Conservation (phyloP, 2,888 invertebrate genomes). For the Pachydiplax longipennis region DNA sequence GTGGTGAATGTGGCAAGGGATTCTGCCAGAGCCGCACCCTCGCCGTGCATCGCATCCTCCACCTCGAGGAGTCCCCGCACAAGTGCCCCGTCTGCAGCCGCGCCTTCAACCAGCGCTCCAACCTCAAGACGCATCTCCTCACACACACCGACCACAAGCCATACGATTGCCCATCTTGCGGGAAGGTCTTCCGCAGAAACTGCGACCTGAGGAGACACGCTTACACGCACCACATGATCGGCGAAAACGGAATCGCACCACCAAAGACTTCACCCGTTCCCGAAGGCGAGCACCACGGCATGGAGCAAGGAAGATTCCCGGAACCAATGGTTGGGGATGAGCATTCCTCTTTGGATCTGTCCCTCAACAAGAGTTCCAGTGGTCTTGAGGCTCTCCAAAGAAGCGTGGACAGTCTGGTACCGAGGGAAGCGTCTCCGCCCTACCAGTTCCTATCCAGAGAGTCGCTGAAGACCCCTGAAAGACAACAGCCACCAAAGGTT, state of each 20-base stretch:
- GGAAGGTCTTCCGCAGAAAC: constrained; percentile 88
- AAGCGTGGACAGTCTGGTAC: constrained; percentile 20
- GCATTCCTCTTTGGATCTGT: constrained; percentile 17
- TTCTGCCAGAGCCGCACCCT: constrained; percentile 96
- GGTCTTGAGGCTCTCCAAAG: constrained; percentile 10
- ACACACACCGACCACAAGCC: constrained; percentile 92
- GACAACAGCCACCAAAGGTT: not conserved
- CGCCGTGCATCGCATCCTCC: constrained; percentile 92
- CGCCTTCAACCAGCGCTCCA: constrained; percentile 88
- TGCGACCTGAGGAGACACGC: constrained; percentile 91
- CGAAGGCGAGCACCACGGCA: not conserved
- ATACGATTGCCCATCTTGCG: constrained; percentile 87
- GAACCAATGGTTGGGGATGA: not conserved
- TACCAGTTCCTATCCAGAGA: constrained; percentile 1
- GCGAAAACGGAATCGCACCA: constrained; percentile 62
- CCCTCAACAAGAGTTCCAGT: not conserved
- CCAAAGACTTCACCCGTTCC: not conserved
- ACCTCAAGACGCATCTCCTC: constrained; percentile 86
- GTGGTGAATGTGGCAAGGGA: constrained; percentile 94
- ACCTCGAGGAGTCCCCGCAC: constrained; percentile 92
- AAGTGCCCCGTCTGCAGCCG: constrained; percentile 90
- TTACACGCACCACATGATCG: constrained; percentile 83
- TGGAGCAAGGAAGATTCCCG: not conserved
- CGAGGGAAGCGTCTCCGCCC: not conserved
- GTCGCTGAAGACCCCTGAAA: not conserved